These are phyloP conservation scores for Stenurella melanura DNA, from an alignment of 2,888 invertebrate genomes.

Conservation along the genomic window DNA sequence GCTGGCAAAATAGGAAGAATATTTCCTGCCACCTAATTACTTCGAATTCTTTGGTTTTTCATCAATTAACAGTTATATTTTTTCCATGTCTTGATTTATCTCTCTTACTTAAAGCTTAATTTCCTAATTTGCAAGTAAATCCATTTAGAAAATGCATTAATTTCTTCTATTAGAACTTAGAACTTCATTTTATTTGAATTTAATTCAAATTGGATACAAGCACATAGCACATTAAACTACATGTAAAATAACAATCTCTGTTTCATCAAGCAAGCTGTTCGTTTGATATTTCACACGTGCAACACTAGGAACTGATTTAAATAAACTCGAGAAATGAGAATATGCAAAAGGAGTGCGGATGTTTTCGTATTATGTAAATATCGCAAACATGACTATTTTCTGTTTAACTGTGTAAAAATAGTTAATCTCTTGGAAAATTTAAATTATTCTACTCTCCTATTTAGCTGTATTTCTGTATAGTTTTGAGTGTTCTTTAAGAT, in stretches of 20 bases:
- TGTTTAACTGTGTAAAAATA: background rate
- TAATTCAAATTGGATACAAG: background rate
- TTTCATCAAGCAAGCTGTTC: conserved; percentile 6
- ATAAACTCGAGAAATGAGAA: conserved; percentile 9
- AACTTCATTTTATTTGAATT: background rate
- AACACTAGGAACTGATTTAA: conserved; percentile 18
- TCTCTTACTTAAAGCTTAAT: background rate
- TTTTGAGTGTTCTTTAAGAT: too few relatives aligned
- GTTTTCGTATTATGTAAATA: conserved; percentile 9
- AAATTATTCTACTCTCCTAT: background rate
- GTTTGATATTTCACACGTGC: conserved; percentile 16
- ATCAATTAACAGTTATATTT: background rate
- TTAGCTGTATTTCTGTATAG: too few relatives aligned
- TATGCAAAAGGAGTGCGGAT: conserved; percentile 2
- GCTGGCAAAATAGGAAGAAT: background rate
- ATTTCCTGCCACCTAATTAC: background rate
- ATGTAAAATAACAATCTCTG: background rate
- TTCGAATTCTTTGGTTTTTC: background rate
- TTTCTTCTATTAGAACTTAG: too few relatives aligned
- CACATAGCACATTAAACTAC: background rate
- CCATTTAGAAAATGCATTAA: background rate
- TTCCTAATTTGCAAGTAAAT: background rate
- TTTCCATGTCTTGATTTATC: background rate
- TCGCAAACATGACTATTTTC: background rate
- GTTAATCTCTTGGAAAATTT: background rate